Evolutionary conservation across 1,140 invertebrate genomes (phyloP), one percentile per base, ranked within the genome.

Genomic region (Acromyrmex heyeri): DNA sequence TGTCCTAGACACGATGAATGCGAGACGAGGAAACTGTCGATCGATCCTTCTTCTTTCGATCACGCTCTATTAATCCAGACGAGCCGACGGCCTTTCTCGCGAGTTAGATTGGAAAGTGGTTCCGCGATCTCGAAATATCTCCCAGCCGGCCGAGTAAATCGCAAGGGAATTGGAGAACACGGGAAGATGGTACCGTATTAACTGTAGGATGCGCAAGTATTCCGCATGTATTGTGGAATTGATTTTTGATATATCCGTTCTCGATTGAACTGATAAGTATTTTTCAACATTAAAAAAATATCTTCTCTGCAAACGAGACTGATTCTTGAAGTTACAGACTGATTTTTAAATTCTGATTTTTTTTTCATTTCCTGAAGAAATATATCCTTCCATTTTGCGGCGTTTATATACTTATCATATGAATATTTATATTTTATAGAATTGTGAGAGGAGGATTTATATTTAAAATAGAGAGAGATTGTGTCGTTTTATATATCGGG

Each of bases 81-180:
- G 30, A 73, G 79, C 75, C 86, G 53, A 81, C 88, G 88, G 70
- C 76, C 88, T 90, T 90, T 90, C 89, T 78, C 86, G 65, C 65
- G 86, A 53, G 70, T 79, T 69, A 72, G 87, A 89, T 88, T 91
- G 77, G 90, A 91, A 91, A 89, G 87, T 88, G 83, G 86, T 91
- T 91, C 90, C 90, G 90, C 89, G 89, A 91, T 91, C 90, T 91
- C 89, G 90, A 88, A 86, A 91, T 91, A 90, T 90, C 87, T 90
- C 81, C 59, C 77, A 76, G 18, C 59, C 50, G 55, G 21, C 67
- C 50, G 30, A 86, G 72, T 79, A 88, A 81, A 87, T 85, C 73
- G 73, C 50, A 59, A 79, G 76, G 44, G 44, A 27, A 65, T 24
- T 48, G 38, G 21, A 61, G 76, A 88, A 53, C 53, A 53, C 70